Conservation (phyloP, 2,113 vertebrate species). For the Furnarius figulus region DNA sequence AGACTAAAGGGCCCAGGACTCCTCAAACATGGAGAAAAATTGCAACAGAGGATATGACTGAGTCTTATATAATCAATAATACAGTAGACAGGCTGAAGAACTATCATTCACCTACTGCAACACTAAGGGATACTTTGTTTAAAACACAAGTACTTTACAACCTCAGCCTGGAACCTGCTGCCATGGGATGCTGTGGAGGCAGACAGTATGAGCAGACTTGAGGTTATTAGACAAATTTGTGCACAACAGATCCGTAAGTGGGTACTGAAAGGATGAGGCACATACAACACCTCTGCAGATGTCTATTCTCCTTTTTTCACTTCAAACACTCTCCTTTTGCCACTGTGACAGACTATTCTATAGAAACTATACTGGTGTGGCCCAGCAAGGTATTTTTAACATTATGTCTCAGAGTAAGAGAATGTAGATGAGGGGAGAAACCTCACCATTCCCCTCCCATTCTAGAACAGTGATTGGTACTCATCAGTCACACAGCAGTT, state of each 20-base stretch:
- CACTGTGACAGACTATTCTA: background rate
- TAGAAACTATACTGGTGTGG: background rate
- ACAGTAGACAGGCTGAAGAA: background rate
- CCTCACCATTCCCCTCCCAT: fast-evolving
- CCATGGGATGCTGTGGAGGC: background rate
- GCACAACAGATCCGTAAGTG: background rate
- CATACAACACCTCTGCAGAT: background rate
- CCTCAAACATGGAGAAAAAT: background rate
- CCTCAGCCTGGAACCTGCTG: background rate
- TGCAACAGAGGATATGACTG: background rate
- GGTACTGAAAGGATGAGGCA: background rate
- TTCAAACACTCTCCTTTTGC: background rate
- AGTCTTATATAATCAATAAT: background rate
- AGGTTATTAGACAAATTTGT: background rate
- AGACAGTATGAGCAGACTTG: background rate
- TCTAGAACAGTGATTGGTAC: background rate
- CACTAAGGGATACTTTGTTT: background rate
- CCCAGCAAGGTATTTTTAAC: background rate
- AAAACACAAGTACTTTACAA: background rate
- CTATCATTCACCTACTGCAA: background rate
- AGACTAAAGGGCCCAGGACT: background rate
- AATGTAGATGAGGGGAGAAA: background rate
- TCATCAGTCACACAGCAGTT: background rate
- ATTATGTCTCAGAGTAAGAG: background rate
- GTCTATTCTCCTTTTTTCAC: background rate